These are phyloP conservation scores for Synergus laeviventris DNA, from an alignment of 2,888 invertebrate species.

Conservation along the genomic window DNA sequence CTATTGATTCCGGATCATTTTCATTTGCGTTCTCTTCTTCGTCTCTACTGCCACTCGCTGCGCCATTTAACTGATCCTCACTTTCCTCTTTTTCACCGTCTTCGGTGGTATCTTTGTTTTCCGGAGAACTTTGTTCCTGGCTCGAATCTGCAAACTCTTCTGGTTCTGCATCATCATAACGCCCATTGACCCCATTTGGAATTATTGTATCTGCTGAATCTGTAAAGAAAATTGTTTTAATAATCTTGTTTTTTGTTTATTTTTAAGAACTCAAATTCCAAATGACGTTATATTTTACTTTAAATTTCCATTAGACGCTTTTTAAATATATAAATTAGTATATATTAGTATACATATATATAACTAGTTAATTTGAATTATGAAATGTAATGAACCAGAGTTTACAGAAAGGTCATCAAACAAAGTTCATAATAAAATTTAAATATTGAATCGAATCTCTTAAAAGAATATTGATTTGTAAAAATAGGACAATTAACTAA, in stretches of 20 bases:
- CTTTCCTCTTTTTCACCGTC: neutral
- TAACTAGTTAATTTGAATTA: too few species aligned
- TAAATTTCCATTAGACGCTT: too few species aligned
- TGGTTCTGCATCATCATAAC: conserved; percentile 67
- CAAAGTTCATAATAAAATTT: neutral
- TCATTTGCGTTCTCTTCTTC: conserved; percentile 54
- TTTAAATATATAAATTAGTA: too few species aligned
- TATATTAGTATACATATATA: too few species aligned
- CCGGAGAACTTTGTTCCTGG: conserved; percentile 43
- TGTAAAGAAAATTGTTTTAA: conserved; percentile 12
- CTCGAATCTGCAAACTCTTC: conserved; percentile 59
- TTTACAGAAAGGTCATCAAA: neutral
- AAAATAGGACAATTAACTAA: conserved; percentile 1
- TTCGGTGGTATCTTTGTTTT: conserved; percentile 22
- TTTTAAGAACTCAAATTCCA: neutral
- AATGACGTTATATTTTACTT: too few species aligned
- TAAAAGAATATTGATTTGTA: neutral
- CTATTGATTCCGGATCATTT: conserved; percentile 54
- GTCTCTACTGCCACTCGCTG: conserved; percentile 63
- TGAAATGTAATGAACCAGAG: neutral
- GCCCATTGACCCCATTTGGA: conserved; percentile 76
- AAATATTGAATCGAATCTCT: neutral
- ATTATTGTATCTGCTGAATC: conserved; percentile 70
- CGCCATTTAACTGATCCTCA: conserved; percentile 63
- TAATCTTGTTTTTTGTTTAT: neutral